Conservation (phyloP, 2,113 vertebrate genomes). For the Pollimyrus isidori region DNA sequence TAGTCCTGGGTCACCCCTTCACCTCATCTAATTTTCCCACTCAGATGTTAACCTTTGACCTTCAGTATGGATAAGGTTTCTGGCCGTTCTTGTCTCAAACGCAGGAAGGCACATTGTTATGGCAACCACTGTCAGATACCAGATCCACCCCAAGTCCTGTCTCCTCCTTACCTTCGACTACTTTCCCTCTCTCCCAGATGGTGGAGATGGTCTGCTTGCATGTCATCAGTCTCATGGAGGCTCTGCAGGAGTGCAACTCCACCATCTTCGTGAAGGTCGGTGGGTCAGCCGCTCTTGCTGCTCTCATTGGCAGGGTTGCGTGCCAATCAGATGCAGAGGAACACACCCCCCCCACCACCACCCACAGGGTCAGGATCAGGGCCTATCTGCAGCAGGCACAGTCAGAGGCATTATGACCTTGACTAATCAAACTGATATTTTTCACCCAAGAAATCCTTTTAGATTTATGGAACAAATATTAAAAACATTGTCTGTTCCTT, state of each 20-base stretch:
- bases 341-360: neutral
- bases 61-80: neutral
- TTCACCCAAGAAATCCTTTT: neutral
- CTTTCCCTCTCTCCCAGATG: conserved; percentile 64
- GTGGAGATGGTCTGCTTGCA: conserved; percentile 99
- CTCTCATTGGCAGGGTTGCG: neutral
- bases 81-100: neutral
- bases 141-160: neutral
- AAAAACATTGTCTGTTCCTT: neutral
- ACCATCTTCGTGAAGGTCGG: conserved; percentile 96
- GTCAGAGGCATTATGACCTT: neutral
- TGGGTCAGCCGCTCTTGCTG: neutral
- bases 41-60: conserved; percentile 9
- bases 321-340: neutral
- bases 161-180: neutral
- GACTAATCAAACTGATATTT: neutral
- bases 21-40: neutral
- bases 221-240: conserved; percentile 97
- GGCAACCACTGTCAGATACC: neutral
- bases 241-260: conserved; percentile 96
- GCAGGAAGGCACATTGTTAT: neutral
- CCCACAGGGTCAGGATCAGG: neutral
- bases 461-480: neutral
- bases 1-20: neutral
- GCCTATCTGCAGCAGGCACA: neutral